These are phyloP conservation scores for Caranx melampygus DNA, from an alignment of 2,113 vertebrate genomes.

Conservation along the genomic window DNA sequence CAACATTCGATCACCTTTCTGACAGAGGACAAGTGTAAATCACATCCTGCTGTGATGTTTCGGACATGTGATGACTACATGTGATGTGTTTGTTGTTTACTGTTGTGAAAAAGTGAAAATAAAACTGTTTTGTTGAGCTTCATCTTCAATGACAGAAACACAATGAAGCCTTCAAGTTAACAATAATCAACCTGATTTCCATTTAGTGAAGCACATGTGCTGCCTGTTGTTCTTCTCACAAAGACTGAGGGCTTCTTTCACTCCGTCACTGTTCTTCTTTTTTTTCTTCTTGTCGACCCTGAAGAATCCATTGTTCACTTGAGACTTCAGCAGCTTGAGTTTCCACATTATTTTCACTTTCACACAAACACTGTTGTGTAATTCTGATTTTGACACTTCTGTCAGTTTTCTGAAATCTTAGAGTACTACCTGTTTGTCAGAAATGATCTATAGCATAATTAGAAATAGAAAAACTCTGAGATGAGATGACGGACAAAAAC, in stretches of 20 bases:
- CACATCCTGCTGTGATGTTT: too few species aligned
- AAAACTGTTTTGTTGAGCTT: too few species aligned
- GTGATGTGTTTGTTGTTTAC: too few species aligned
- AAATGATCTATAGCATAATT: too few species aligned
- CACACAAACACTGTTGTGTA: background rate
- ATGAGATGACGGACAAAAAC: conserved; percentile 5
- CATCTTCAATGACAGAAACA: too few species aligned
- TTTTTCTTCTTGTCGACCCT: background rate
- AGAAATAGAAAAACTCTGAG: background rate
- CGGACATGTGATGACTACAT: background rate
- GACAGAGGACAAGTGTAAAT: background rate
- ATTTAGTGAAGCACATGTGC: background rate
- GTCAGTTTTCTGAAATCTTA: background rate
- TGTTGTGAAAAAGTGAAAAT: too few species aligned
- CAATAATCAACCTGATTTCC: background rate
- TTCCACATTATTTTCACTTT: background rate
- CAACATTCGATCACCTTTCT: background rate
- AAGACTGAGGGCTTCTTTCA: background rate
- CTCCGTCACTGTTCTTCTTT: background rate
- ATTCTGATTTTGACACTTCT: background rate
- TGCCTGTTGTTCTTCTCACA: background rate
- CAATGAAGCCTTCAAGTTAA: background rate
- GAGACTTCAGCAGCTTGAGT: background rate
- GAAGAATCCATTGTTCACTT: too few species aligned
- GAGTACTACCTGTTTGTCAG: too few species aligned